Percentiles rank a stretch among this genome's conserved stretches.
phyloP scores from a whole-genome alignment of 2,888 invertebrate genomes.

The Ganaspis brasiliensis region DNA sequence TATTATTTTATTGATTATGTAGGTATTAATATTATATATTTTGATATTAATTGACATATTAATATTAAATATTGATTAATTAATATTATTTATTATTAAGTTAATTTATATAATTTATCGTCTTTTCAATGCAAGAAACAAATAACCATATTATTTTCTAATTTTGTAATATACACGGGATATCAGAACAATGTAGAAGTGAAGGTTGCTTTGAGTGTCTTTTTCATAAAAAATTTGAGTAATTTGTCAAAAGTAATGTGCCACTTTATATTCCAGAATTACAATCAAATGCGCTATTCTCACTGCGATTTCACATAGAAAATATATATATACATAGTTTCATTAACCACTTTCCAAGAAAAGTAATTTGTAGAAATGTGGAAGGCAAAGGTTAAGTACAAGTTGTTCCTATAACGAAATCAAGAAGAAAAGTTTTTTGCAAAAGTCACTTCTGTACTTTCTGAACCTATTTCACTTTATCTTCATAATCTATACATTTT shows the following conservation, averaged over 20 bases:
- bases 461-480: slow-evolving; percentile 7
- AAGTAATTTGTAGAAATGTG: slow-evolving; percentile 42
- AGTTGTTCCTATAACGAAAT: slow-evolving; percentile 24
- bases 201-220: neutral
- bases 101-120: too few relatives aligned
- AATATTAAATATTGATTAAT: too few relatives aligned
- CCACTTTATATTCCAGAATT: slow-evolving; percentile 3
- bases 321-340: slow-evolving; percentile 10
- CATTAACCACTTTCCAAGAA: slow-evolving; percentile 35
- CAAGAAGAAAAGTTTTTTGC: slow-evolving; percentile 19
- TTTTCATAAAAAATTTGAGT: neutral
- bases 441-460: neutral
- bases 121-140: too few relatives aligned
- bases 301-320: slow-evolving; percentile 1
- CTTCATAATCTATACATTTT: neutral
- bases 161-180: too few relatives aligned
- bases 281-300: slow-evolving; percentile 9
- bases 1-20: neutral
- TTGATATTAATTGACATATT: too few relatives aligned
- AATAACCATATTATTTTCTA: too few relatives aligned
- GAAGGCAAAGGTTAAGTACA: slow-evolving; percentile 25
- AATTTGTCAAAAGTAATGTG: slow-evolving; percentile 18
- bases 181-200: neutral
- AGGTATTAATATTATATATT: too few relatives aligned
- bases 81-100: too few relatives aligned